Percentiles rank a stretch among this genome's conserved stretches.
Conservation (phyloP, 2,113 vertebrate genomes). For the Aptenodytes patagonicus region DNA sequence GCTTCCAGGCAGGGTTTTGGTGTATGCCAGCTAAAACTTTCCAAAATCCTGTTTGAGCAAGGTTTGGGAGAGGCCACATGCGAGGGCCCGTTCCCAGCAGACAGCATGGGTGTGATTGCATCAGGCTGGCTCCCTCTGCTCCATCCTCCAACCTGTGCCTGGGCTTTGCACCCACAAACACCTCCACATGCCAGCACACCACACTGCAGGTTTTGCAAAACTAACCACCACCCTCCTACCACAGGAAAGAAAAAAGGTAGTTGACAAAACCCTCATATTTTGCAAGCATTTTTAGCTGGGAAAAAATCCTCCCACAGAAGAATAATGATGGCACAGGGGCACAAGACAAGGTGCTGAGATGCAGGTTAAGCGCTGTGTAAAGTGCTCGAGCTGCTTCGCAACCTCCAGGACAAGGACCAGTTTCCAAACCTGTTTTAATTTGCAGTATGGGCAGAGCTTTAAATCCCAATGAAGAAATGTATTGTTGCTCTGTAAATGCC, state of each 20-base stretch:
- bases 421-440: neutral
- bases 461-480: neutral
- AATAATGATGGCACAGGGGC: neutral
- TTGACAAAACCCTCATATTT: neutral
- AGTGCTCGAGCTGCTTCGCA: neutral
- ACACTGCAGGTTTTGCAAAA: neutral
- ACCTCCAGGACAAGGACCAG: neutral
- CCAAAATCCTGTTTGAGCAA: neutral
- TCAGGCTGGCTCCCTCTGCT: neutral
- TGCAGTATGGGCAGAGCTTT: neutral
- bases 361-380: fast-evolving
- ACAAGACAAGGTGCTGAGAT: neutral
- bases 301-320: neutral
- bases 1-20: neutral
- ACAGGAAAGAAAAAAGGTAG: neutral
- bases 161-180: neutral
- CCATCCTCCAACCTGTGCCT: neutral
- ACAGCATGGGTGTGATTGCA: neutral
- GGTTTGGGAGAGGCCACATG: neutral
- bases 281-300: neutral
- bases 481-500: neutral
- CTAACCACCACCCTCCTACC: neutral
- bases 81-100: neutral
- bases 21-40: neutral
- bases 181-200: neutral